Percentiles rank a stretch among this genome's conserved stretches.
Conservation (phyloP, 2,113 vertebrate genomes). For the Gymnarchus niloticus region DNA sequence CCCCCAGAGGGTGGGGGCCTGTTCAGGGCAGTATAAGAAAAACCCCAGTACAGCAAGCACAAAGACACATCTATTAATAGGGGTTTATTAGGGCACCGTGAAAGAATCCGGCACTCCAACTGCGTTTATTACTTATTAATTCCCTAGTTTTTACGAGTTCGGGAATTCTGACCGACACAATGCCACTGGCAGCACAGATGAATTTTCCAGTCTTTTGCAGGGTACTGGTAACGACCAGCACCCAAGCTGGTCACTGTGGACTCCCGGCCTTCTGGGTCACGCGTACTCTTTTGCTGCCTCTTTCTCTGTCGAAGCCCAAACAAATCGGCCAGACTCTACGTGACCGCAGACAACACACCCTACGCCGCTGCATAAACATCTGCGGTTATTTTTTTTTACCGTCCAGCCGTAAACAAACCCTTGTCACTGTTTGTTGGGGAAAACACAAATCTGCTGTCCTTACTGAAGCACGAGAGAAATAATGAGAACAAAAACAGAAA, state of each 20-base stretch:
- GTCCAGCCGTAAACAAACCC: not conserved
- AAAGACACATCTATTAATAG: conserved; percentile 45
- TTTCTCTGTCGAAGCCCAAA: not conserved
- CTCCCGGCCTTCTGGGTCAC: not conserved
- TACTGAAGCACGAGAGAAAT: not conserved
- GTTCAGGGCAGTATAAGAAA: conserved; percentile 28
- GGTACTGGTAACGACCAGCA: conserved; percentile 41
- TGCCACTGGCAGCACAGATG: conserved; percentile 45
- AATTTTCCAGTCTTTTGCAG: conserved; percentile 59
- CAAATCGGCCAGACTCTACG: not conserved
- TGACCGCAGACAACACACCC: not conserved
- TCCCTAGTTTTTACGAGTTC: conserved; percentile 56
- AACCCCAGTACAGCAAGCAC: conserved; percentile 25
- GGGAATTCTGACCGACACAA: conserved; percentile 53
- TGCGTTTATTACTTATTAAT: conserved; percentile 65
- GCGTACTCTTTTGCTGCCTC: not conserved
- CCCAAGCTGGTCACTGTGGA: conserved; percentile 18
- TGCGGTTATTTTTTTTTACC: not conserved
- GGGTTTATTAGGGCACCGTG: conserved; percentile 57
- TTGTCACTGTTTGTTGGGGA: not conserved
- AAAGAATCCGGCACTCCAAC: conserved; percentile 58
- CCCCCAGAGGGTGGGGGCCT: not conserved
- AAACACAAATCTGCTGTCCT: not conserved
- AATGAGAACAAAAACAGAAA: not conserved
- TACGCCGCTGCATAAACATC: not conserved